Conservation (phyloP, 1,140 invertebrate species). For the Lethrus apterus region DNA sequence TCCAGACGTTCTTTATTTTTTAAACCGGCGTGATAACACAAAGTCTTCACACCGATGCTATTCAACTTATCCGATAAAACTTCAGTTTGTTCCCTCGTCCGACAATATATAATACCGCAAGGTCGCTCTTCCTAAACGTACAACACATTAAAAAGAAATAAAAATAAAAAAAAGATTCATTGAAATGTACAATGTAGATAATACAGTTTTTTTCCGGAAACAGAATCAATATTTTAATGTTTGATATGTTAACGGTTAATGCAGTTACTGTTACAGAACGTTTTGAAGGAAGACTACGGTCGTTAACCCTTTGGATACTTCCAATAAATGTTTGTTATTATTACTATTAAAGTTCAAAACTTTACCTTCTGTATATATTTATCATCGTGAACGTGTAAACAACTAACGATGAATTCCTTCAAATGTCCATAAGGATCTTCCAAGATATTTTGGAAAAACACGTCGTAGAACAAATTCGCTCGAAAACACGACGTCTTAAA, state of each 20-base stretch:
- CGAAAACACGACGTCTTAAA: conserved; percentile 72
- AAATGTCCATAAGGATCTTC: conserved; percentile 72
- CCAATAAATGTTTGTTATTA: no score
- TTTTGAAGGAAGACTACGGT: no score
- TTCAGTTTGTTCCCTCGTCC: conserved; percentile 77
- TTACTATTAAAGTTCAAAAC: no score
- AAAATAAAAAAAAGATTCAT: no score
- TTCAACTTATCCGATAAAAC: conserved; percentile 58
- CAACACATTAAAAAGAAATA: conserved; percentile 23
- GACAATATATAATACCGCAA: conserved; percentile 85
- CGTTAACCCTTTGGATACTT: no score
- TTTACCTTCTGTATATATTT: conserved; percentile 43
- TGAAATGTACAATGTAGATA: no score
- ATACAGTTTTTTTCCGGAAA: no score
- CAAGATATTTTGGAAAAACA: conserved; percentile 74
- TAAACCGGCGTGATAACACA: conserved; percentile 71
- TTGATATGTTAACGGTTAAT: no score
- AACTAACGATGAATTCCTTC: conserved; percentile 56
- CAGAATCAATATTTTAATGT: no score
- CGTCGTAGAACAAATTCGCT: conserved; percentile 76
- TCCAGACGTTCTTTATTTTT: conserved; percentile 55
- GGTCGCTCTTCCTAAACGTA: conserved; percentile 51
- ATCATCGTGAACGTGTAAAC: conserved; percentile 47
- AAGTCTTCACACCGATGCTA: conserved; percentile 53
- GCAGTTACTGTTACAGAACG: no score